These are phyloP conservation scores for Halcyon badia DNA, from an alignment of 2,797 vertebrate genomes.

Conservation along the genomic window DNA sequence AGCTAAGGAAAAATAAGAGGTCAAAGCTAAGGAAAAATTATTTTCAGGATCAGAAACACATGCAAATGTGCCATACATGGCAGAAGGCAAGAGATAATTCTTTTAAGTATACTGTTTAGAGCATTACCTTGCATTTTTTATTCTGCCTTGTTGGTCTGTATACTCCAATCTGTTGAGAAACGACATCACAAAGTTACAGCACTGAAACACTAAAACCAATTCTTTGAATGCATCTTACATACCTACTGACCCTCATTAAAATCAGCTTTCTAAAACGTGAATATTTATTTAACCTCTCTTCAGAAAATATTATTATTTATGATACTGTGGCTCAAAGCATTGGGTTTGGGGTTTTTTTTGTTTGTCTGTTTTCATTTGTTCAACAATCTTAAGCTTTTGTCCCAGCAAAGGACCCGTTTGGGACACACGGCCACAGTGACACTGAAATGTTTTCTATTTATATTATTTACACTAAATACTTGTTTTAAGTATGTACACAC, in stretches of 20 bases:
- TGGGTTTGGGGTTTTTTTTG: neutral
- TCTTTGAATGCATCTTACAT: neutral
- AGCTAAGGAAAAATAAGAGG: neutral
- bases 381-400: neutral
- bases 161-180: slow-evolving; percentile 80
- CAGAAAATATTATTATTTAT: neutral
- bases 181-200: slow-evolving; percentile 3
- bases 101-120: neutral
- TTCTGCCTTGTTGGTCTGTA: slow-evolving; percentile 93
- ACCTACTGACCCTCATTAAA: neutral
- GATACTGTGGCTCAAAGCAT: neutral
- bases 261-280: neutral
- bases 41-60: neutral
- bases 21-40: neutral
- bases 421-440: neutral
- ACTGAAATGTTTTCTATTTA: too few species aligned
- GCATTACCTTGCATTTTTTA: slow-evolving; percentile 96
- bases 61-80: neutral
- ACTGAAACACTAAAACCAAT: neutral
- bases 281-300: neutral
- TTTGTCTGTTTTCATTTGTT: neutral
- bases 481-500: neutral
- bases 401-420: neutral
- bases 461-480: too few species aligned
- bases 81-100: neutral